Evolutionary conservation across 2,797 vertebrate species (phyloP).

Genomic region (Lacerta bilineata): DNA sequence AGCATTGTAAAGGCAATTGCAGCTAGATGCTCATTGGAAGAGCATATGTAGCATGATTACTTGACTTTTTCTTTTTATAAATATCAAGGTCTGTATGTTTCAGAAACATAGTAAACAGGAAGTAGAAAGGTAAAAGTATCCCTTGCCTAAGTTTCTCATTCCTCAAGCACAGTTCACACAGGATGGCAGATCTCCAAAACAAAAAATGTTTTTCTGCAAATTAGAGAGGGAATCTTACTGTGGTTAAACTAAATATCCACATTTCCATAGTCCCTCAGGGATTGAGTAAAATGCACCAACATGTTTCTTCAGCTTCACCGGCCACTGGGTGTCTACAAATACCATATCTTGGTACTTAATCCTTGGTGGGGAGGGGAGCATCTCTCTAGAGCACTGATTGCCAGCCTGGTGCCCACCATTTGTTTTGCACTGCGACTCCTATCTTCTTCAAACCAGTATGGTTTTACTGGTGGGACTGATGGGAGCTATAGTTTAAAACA

Average conservation of each 20-base stretch:
- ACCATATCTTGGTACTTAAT: background rate
- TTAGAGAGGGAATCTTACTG: background rate
- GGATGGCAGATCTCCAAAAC: conserved; percentile 4
- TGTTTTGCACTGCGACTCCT: no score
- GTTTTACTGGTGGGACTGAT: no score
- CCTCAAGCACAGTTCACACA: background rate
- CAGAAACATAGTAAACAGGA: conserved; percentile 23
- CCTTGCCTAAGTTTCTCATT: conserved; percentile 27
- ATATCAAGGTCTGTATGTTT: background rate
- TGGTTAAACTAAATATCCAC: conserved; percentile 14
- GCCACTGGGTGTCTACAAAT: conserved; percentile 5
- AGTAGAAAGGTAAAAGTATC: conserved; percentile 8
- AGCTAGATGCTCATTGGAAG: background rate
- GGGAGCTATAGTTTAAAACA: no score
- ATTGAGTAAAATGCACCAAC: background rate
- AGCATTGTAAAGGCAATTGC: accelerated
- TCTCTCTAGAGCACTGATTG: no score
- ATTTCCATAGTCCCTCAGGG: background rate
- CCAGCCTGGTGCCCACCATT: no score
- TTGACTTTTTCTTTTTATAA: background rate
- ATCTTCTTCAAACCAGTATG: no score
- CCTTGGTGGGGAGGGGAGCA: background rate
- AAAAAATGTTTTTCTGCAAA: background rate
- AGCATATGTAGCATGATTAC: background rate
- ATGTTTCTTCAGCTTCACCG: background rate